A percentile compares a stretch with the other conserved stretches of the same genome.
These are phyloP conservation scores for Dendroctonus ponderosae DNA, from an alignment of 1,140 invertebrate genomes.

Conservation along the genomic window DNA sequence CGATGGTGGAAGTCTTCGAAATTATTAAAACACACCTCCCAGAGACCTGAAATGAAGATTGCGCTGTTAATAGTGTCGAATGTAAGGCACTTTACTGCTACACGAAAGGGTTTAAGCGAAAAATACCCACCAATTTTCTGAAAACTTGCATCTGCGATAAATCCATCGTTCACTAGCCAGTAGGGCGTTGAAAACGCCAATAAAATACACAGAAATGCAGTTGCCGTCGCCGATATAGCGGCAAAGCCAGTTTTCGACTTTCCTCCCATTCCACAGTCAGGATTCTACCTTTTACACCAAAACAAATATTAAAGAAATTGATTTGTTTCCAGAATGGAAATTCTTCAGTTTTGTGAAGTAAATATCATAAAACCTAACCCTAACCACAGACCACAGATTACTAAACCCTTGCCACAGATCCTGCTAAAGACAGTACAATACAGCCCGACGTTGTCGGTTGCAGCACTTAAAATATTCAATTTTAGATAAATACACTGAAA, in stretches of 20 bases:
- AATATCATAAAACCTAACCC: no score
- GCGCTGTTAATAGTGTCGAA: neutral
- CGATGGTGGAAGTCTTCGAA: conserved; percentile 79
- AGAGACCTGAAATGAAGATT: conserved; percentile 69
- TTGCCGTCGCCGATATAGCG: conserved; percentile 64
- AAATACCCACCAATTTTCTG: conserved; percentile 69
- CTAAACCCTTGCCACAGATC: no score
- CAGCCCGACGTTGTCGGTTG: no score
- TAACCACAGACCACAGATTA: no score
- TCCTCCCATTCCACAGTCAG: conserved; percentile 48
- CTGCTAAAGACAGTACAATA: no score
- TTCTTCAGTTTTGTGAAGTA: no score
- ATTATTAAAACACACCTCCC: conserved; percentile 86
- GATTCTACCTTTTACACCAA: no score
- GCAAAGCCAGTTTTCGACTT: conserved; percentile 70
- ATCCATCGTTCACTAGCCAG: conserved; percentile 87
- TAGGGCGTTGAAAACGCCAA: conserved; percentile 89
- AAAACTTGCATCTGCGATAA: conserved; percentile 76
- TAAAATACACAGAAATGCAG: conserved; percentile 74
- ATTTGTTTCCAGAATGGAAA: no score
- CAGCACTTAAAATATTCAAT: no score
- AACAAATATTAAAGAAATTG: no score
- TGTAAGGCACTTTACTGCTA: neutral
- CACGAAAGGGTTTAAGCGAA: neutral
- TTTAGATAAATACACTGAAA: no score